Base-by-base conservation (phyloP, 2,797 vertebrate genomes). In the Neostethus bicornis region DNA sequence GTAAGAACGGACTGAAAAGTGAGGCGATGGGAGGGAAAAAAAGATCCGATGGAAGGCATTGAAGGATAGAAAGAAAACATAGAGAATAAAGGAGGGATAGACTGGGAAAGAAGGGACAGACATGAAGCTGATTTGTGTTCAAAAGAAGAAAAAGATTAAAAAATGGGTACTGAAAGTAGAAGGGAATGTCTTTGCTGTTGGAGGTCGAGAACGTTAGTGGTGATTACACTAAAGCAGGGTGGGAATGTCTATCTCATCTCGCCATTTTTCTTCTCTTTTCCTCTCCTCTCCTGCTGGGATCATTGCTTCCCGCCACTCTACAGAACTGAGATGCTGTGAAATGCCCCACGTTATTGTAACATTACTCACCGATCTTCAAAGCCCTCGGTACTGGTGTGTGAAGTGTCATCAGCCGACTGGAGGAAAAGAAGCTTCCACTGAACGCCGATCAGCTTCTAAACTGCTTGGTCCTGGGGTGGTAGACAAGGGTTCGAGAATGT, bases 321-420 rank as follows among this genome's bases (percentile, higher is more conserved):
- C 41, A 53, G 55, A 77, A 62, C 51, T 14, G 61, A 47, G 24
- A 26, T 85, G 77, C 84, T 83, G 84, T 84, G 79, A 88, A 89
- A 85, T 83, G 62, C 77, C 73, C 71, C 83, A 61, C 67, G 13
- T 79, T 79, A 78, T 68, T 82, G 76, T 74, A 45, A 77, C 79
- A 88, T 86, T 86, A 81, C 83, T 86, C 81, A 85, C 52, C 24
- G 0, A 59, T 52, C 77, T 80, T 87, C 73, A 87, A 80, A 90
- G 80, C 68, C 54, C 23, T 47, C 49, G 11, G 43, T 72, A 44
- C 38, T 2, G 24, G 48, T 38, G 69, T 63, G 64, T 23, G 60
- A 84, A 82, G 75, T 59, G 66, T 70, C 73, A 53, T 10, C 13
- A 65, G 64, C 29, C 0, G n/a, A n/a, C n/a, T n/a, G n/a, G n/a